These are phyloP conservation scores for Amazona finschi DNA, from an alignment of 2,797 vertebrate species.

Conservation along the genomic window DNA sequence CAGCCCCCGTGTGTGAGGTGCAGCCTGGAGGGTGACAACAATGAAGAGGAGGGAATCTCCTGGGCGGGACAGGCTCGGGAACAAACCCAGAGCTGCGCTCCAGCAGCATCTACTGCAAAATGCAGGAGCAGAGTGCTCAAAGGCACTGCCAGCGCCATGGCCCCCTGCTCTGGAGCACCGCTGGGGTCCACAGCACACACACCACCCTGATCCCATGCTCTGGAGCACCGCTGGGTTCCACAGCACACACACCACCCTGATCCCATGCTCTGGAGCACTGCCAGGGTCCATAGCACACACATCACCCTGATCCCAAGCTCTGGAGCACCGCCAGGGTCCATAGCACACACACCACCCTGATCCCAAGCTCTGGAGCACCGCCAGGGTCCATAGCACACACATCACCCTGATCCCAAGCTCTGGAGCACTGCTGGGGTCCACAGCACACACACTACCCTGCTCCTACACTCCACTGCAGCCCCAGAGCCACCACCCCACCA, in stretches of 20 bases:
- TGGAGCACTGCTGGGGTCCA: neutral
- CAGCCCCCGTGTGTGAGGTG: neutral
- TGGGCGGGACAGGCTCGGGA: rapidly evolving
- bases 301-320: neutral
- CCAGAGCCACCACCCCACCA: neutral
- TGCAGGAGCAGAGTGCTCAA: rapidly evolving
- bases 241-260: too few relatives aligned
- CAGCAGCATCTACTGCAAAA: neutral
- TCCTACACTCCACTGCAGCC: too few relatives aligned
- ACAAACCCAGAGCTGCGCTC: neutral
- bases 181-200: too few relatives aligned
- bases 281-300: too few relatives aligned
- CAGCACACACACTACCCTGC: too few relatives aligned
- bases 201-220: neutral
- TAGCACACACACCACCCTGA: too few relatives aligned
- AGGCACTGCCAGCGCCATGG: rapidly evolving
- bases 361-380: neutral
- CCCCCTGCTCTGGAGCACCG: neutral
- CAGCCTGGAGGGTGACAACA: neutral
- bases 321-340: neutral
- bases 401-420: neutral
- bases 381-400: too few relatives aligned
- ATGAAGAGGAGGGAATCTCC: neutral
- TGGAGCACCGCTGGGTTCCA: neutral
- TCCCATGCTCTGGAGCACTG: neutral